phyloP scores from a whole-genome alignment of 2,113 vertebrate species.

The Mionectes macconnelli region DNA sequence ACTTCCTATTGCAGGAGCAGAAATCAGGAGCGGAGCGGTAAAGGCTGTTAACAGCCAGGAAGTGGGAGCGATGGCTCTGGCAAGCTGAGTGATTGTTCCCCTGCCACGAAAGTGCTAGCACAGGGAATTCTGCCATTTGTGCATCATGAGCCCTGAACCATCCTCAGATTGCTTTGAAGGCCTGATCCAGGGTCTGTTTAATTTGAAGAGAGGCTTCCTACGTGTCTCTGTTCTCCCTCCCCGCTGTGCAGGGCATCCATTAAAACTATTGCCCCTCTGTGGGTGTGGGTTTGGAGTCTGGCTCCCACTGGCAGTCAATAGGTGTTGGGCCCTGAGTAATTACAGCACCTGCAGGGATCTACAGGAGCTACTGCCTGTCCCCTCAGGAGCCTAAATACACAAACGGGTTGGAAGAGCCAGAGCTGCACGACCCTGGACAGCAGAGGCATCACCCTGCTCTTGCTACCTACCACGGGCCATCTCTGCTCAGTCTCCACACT shows the following conservation, averaged over 20 bases:
- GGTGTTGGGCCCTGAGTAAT: not conserved
- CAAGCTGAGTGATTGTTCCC: not conserved
- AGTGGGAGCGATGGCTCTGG: not conserved
- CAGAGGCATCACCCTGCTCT: not conserved
- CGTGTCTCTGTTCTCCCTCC: not conserved
- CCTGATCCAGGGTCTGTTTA: not conserved
- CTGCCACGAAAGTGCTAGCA: not conserved
- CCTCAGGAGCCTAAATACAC: not conserved
- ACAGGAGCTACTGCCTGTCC: not conserved
- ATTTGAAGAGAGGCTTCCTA: not conserved
- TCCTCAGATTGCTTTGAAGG: not conserved
- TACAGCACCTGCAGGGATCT: not conserved
- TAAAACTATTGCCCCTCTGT: accelerated
- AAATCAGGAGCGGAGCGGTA: not conserved
- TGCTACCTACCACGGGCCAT: accelerated
- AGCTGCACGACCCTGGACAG: not conserved
- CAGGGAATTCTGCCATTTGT: constrained; percentile 32
- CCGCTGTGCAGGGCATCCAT: accelerated
- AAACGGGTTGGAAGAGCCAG: not conserved
- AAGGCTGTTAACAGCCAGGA: not conserved
- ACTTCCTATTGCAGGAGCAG: constrained; percentile 17
- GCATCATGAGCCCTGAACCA: not conserved
- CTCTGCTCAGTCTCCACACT: accelerated
- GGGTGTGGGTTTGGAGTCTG: not conserved
- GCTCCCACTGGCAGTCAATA: not conserved